Evolutionary conservation across 2,888 invertebrate species (phyloP).

Genomic region (Keiferia lycopersicella): DNA sequence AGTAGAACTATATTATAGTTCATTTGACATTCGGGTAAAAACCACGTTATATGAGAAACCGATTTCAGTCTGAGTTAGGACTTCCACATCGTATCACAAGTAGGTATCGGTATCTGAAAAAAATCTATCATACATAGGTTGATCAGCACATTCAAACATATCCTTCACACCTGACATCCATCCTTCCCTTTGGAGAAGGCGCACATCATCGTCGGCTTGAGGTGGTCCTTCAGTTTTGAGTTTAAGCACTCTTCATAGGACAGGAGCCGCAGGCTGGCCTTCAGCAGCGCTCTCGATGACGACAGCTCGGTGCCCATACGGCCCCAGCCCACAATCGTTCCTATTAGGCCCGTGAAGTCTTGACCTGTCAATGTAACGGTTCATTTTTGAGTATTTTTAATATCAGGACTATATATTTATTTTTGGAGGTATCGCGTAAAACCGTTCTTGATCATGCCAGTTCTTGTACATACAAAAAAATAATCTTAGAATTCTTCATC

Average conservation of each 20-base stretch:
- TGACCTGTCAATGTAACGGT: slow-evolving; percentile 48
- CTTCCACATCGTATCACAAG: background rate
- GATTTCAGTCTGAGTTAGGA: background rate
- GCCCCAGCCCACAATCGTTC: slow-evolving; percentile 81
- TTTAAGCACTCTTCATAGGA: slow-evolving; percentile 63
- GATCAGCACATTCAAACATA: background rate
- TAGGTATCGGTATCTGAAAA: too few relatives aligned
- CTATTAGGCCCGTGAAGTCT: slow-evolving; percentile 63
- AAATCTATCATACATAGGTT: background rate
- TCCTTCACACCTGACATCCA: slow-evolving; percentile 81
- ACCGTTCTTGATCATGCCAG: too few relatives aligned
- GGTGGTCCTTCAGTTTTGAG: slow-evolving; percentile 66
- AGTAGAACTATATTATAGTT: too few relatives aligned
- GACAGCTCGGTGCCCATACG: slow-evolving; percentile 65
- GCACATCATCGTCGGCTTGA: slow-evolving; percentile 82
- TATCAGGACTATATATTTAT: too few relatives aligned
- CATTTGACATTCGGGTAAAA: too few relatives aligned
- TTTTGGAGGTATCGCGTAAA: too few relatives aligned
- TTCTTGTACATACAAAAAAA: too few relatives aligned
- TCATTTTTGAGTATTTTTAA: background rate
- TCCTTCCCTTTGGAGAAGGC: slow-evolving; percentile 82
- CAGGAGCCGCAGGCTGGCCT: slow-evolving; percentile 72
- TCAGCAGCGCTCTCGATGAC: slow-evolving; percentile 69
- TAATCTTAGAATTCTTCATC: too few relatives aligned
- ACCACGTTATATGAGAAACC: too few relatives aligned